A percentile compares a stretch with the other conserved stretches of the same genome.
Conservation (phyloP, 2,888 invertebrate genomes). For the Psylliodes chrysocephalus region DNA sequence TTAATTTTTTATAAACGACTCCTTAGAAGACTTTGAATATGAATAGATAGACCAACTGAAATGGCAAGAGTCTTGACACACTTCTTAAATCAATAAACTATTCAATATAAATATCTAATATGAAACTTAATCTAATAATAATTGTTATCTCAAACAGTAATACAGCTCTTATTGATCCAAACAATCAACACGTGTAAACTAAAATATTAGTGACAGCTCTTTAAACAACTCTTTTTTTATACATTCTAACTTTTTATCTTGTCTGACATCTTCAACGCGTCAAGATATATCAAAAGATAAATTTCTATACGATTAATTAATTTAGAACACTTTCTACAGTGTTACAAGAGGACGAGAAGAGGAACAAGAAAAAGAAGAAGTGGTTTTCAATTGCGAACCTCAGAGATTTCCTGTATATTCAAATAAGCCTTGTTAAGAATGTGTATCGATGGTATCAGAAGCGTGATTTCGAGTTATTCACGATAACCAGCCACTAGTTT, state of each 20-base stretch:
- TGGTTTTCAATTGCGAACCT: background rate
- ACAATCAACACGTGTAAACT: background rate
- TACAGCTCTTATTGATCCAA: too few relatives aligned
- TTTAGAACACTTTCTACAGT: constrained; percentile 9
- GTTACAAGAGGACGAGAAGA: background rate
- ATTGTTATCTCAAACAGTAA: too few relatives aligned
- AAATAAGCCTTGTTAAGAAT: constrained; percentile 14
- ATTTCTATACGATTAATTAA: constrained; percentile 4
- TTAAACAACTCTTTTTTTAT: background rate
- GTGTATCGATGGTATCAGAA: constrained; percentile 27
- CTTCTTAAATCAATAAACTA: too few relatives aligned
- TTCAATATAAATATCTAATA: too few relatives aligned
- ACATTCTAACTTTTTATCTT: background rate
- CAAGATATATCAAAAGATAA: constrained; percentile 8
- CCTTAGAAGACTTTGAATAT: too few relatives aligned
- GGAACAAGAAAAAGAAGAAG: background rate
- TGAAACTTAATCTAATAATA: too few relatives aligned
- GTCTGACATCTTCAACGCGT: background rate
- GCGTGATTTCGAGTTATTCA: constrained; percentile 19
- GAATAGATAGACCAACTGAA: too few relatives aligned
- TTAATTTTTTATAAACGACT: too few relatives aligned
- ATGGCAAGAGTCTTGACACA: too few relatives aligned
- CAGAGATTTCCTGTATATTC: background rate
- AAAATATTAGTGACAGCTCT: background rate
- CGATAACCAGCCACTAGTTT: background rate